Evolutionary conservation across 2,113 vertebrate genomes (phyloP).

Genomic region (Centropus unirufus): DNA sequence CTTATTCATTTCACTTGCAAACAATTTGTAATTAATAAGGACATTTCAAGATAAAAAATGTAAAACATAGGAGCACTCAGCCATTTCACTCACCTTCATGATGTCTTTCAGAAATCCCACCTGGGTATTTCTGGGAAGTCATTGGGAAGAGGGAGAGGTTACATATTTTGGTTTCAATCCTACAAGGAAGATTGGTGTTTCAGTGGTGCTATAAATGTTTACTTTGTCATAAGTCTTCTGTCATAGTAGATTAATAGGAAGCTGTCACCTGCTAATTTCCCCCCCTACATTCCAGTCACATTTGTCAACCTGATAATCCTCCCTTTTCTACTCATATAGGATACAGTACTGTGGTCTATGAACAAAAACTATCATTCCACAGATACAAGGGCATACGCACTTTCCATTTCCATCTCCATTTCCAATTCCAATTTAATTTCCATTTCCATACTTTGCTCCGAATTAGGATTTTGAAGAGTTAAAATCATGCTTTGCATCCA

Average conservation of each 20-base stretch:
- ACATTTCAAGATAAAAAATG: background rate
- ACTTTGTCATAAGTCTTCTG: background rate
- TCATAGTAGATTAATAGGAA: background rate
- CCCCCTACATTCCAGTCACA: background rate
- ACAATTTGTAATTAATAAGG: background rate
- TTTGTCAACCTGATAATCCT: background rate
- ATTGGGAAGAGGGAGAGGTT: background rate
- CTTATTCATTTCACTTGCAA: background rate
- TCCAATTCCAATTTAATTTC: background rate
- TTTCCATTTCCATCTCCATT: background rate
- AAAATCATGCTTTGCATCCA: background rate
- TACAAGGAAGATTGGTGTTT: background rate
- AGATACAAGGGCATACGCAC: background rate
- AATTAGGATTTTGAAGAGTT: background rate
- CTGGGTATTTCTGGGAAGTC: background rate
- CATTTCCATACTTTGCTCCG: background rate
- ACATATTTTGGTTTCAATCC: background rate
- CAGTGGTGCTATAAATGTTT: background rate
- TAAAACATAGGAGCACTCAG: background rate
- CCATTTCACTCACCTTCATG: background rate
- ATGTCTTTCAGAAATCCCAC: background rate
- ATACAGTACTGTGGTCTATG: background rate
- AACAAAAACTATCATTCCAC: background rate
- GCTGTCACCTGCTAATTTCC: background rate
- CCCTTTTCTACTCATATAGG: background rate